Base-by-base conservation (phyloP, 2,113 vertebrate species). In the Sardina pilchardus region DNA sequence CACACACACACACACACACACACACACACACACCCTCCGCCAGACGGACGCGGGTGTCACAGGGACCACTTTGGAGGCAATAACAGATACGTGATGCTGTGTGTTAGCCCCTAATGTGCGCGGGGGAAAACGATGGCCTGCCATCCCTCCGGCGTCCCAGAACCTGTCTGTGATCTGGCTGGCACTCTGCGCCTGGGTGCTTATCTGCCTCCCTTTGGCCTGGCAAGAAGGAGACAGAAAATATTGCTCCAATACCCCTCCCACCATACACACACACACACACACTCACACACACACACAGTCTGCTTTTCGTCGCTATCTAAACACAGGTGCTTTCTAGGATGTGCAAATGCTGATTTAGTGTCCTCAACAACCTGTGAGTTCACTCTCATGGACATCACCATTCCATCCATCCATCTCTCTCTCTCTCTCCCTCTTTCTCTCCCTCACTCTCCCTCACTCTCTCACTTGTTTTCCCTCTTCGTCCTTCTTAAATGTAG, bases 21-120 rank as follows among this genome's bases (percentile, higher is more conserved):
- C 63, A 71, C 63, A 5, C 43, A 42, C 24, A 36, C 81, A 47
- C 21, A 50, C 4, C 3, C 36, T 4, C 7, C 16, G 44, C 42
- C 36, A 82, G 21, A 82, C 81, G 14, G 24, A 82, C 42, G 4
- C 56, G 12, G 88, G 86, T 56, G 87, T 91, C 89, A 82, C 84
- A 19, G 82, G 12, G 67, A 85, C 87, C 89, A 87, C 88, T 89
- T 88, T 48, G 82, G 87, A 81, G 85, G 91, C 90, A 90, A 91
- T 88, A 90, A 87, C 85, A 91, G 92, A 92, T 93, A 87, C 12
- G 71, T 78, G 71, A 78, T 34, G 71, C 71, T 78, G 39, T 78
- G 71, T 36, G 71, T 78, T 78, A 78, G 71, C 30, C 71, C 30
- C 26, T 78, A 78, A 78, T 78, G 71, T 17, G 71, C 16, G 30